Evolutionary conservation across 2,888 invertebrate species (phyloP).

Genomic region (Drosophila flavopinicola): DNA sequence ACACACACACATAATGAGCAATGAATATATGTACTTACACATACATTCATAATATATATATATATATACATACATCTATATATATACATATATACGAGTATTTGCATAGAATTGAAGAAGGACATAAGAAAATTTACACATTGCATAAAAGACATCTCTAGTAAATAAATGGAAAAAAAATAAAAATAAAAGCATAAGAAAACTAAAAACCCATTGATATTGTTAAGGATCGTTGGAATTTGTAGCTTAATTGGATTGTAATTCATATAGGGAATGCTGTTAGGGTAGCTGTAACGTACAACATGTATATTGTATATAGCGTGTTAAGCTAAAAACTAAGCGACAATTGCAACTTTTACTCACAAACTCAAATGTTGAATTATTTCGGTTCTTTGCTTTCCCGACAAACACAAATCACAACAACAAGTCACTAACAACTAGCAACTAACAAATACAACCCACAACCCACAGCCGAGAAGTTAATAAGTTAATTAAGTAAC

Average conservation of each 20-base stretch:
- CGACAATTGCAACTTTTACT: constrained; percentile 12
- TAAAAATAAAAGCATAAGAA: background rate
- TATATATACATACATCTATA: constrained; percentile 23
- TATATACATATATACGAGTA: constrained; percentile 31
- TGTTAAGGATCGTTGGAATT: constrained; percentile 78
- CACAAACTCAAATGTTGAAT: constrained; percentile 16
- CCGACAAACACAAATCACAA: constrained; percentile 17
- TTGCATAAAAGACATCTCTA: constrained; percentile 63
- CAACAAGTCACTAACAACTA: constrained; percentile 12
- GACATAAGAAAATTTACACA: constrained; percentile 61
- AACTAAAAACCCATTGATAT: constrained; percentile 55
- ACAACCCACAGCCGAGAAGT: constrained; percentile 33
- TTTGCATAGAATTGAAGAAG: constrained; percentile 8
- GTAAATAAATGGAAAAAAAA: constrained; percentile 14
- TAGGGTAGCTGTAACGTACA: constrained; percentile 71
- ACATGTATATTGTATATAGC: constrained; percentile 77
- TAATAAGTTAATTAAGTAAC: constrained; percentile 57
- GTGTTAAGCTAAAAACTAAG: constrained; percentile 58
- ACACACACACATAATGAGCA: constrained; percentile 30
- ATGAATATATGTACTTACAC: constrained; percentile 30
- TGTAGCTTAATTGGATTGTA: constrained; percentile 73
- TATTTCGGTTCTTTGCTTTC: constrained; percentile 41
- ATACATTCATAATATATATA: constrained; percentile 20
- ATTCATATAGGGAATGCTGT: constrained; percentile 72
- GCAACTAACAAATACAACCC: constrained; percentile 24